Evolutionary conservation across 2,888 invertebrate species (phyloP).

Genomic region (Smittia sp.): DNA sequence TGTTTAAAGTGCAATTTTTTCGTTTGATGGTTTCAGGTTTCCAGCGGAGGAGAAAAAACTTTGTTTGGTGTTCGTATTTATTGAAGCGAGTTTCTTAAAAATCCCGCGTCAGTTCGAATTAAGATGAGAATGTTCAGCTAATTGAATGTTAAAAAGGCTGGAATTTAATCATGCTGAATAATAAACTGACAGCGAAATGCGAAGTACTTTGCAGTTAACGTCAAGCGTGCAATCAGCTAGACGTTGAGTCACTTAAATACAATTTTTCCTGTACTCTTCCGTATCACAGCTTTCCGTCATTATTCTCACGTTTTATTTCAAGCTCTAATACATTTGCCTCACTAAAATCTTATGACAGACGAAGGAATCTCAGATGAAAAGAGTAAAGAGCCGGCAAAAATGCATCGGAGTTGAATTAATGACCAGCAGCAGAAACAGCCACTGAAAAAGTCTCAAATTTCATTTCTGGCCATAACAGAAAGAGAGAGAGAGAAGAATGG

Average conservation of each 20-base stretch:
- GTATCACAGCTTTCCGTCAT: too few species aligned
- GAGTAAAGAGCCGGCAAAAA: background rate
- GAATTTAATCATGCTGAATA: background rate
- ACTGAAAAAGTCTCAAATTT: constrained; percentile 4
- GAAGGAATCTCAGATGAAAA: background rate
- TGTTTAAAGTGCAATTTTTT: constrained; percentile 13
- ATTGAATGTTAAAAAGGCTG: background rate
- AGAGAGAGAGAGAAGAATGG: background rate
- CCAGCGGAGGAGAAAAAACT: too few species aligned
- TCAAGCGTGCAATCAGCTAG: too few species aligned
- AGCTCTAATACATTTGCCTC: too few species aligned
- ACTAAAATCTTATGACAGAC: too few species aligned
- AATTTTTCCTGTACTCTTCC: too few species aligned
- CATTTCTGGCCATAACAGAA: background rate
- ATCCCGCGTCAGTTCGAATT: too few species aligned
- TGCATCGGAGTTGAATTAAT: constrained; percentile 2
- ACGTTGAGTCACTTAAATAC: too few species aligned
- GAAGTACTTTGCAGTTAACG: too few species aligned
- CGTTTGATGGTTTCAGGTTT: background rate
- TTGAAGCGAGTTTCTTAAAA: too few species aligned
- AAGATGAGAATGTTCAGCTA: background rate
- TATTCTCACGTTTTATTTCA: too few species aligned
- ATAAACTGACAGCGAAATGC: background rate
- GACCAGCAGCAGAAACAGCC: background rate
- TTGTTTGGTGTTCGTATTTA: too few species aligned